phyloP scores from a whole-genome alignment of 1,140 invertebrate genomes.

The Lamellibrachia luymesi region DNA sequence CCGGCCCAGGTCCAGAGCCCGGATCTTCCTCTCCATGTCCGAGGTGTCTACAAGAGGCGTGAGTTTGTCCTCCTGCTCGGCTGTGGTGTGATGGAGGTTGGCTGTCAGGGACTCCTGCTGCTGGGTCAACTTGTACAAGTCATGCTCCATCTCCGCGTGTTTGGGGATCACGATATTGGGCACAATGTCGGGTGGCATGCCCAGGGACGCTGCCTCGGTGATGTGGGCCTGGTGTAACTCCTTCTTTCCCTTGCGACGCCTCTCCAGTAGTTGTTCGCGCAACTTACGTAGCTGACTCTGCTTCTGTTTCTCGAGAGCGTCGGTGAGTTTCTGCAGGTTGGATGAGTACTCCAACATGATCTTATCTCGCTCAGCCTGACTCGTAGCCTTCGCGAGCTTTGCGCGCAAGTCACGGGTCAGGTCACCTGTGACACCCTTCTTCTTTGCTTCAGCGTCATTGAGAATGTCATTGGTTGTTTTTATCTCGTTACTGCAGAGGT shows the following conservation, averaged over 20 bases:
- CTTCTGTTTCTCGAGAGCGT: slow-evolving; percentile 50
- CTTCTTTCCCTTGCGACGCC: slow-evolving; percentile 44
- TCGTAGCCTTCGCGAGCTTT: slow-evolving; percentile 39
- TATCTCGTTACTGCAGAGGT: slow-evolving; percentile 44
- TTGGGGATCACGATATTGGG: slow-evolving; percentile 40
- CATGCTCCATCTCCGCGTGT: slow-evolving; percentile 44
- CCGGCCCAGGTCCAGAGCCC: neutral
- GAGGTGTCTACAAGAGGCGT: neutral
- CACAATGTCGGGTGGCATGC: slow-evolving; percentile 40
- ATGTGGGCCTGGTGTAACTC: slow-evolving; percentile 46
- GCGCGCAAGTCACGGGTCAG: slow-evolving; percentile 37
- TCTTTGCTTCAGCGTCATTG: slow-evolving; percentile 44
- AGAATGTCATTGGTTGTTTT: slow-evolving; percentile 41
- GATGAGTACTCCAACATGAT: slow-evolving; percentile 47
- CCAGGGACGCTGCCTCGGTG: slow-evolving; percentile 40
- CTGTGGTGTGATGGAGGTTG: neutral
- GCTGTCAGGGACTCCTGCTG: neutral
- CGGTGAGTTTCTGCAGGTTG: slow-evolving; percentile 41
- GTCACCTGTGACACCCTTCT: slow-evolving; percentile 36
- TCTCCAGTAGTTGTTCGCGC: slow-evolving; percentile 42
- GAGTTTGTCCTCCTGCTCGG: neutral
- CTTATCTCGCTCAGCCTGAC: slow-evolving; percentile 44
- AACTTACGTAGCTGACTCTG: slow-evolving; percentile 41
- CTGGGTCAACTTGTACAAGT: slow-evolving; percentile 29
- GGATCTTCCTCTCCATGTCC: neutral